A percentile compares a stretch with the other conserved stretches of the same genome.
Conservation (phyloP, 2,113 vertebrate species). For the Acrocephalus arundinaceus region DNA sequence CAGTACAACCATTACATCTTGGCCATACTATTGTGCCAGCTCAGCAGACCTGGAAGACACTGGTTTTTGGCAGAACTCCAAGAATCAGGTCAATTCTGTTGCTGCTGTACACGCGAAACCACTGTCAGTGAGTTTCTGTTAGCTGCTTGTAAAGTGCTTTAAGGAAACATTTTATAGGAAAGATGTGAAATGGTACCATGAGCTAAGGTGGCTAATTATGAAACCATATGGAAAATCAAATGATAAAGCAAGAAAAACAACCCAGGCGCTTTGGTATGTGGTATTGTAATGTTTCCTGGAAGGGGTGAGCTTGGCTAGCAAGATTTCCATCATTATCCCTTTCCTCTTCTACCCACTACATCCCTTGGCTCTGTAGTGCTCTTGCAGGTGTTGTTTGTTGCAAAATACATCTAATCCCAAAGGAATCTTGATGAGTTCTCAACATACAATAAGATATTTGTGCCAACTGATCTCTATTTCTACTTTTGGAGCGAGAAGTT, state of each 20-base stretch:
- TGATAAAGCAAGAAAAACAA: conserved; percentile 20
- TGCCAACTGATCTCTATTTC: neutral
- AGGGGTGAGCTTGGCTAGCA: neutral
- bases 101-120: neutral
- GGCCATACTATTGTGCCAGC: neutral
- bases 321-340: conserved; percentile 12
- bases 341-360: conserved; percentile 9
- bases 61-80: neutral
- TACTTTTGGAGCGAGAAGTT: conserved; percentile 3
- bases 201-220: neutral
- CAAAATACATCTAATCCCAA: conserved; percentile 8
- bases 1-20: neutral
- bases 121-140: neutral
- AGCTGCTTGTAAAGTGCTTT: neutral
- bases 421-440: conserved; percentile 22
- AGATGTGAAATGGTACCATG: neutral
- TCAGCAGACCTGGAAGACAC: neutral
- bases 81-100: neutral
- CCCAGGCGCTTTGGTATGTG: neutral
- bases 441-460: neutral
- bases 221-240: conserved; percentile 35
- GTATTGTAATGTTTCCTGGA: conserved; percentile 49
- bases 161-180: neutral
- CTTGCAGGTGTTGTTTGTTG: conserved; percentile 65
- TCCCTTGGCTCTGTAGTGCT: neutral